These are phyloP conservation scores for Drosophila kuntzei DNA, from an alignment of 2,888 invertebrate species.

Conservation along the genomic window DNA sequence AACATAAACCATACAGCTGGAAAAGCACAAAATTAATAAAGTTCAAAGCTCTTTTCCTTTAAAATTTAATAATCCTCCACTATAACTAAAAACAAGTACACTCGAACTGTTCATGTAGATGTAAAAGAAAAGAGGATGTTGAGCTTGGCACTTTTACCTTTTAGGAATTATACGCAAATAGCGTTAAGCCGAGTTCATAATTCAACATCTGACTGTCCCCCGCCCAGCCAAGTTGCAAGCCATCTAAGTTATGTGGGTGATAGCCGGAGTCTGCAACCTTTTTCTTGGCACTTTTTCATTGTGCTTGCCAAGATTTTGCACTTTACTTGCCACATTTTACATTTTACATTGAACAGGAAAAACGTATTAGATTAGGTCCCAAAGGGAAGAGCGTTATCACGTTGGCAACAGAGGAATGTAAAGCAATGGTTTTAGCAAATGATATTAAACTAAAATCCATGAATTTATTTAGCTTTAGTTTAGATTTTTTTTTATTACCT, in stretches of 20 bases:
- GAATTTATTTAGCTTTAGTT: slow-evolving; percentile 12
- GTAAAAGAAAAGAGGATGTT: slow-evolving; percentile 11
- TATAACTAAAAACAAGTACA: neutral
- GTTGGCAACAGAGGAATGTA: slow-evolving; percentile 17
- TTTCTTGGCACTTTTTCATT: slow-evolving; percentile 43
- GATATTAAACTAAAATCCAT: slow-evolving; percentile 11
- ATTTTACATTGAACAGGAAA: slow-evolving; percentile 60
- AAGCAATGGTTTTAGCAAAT: slow-evolving; percentile 16
- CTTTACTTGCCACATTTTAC: slow-evolving; percentile 51
- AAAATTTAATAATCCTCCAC: neutral
- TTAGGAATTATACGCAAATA: slow-evolving; percentile 35
- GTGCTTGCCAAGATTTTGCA: slow-evolving; percentile 51
- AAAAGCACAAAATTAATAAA: neutral
- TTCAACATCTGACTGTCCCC: slow-evolving; percentile 59
- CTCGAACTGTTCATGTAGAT: neutral
- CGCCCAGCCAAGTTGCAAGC: slow-evolving; percentile 9
- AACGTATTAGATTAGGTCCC: slow-evolving; percentile 63
- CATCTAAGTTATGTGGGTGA: slow-evolving; percentile 46
- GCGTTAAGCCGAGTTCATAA: slow-evolving; percentile 55
- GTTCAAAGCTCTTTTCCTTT: neutral
- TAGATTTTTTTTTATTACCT: slow-evolving; percentile 13
- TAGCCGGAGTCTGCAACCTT: slow-evolving; percentile 35
- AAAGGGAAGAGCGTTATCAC: slow-evolving; percentile 38
- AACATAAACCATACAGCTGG: neutral
- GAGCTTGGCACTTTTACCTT: slow-evolving; percentile 34